Evolutionary conservation across 2,888 invertebrate species (phyloP).

Genomic region (Zele albiditarsus): DNA sequence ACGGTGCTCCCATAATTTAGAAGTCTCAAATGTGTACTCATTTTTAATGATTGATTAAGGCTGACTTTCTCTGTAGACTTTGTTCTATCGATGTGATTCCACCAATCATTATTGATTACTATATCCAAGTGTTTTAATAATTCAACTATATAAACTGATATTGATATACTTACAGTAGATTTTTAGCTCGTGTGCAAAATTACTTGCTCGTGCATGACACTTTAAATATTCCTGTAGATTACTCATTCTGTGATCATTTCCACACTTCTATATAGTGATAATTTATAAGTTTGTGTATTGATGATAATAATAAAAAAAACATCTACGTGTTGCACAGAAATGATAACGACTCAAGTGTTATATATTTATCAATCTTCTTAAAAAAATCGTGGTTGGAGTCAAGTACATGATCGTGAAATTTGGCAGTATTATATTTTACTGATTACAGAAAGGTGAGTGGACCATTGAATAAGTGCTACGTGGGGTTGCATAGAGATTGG

Average conservation of each 20-base stretch:
- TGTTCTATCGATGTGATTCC: constrained; percentile 23
- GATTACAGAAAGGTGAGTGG: too few species aligned
- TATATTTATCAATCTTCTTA: too few species aligned
- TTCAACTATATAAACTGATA: constrained; percentile 2
- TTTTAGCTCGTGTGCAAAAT: neutral
- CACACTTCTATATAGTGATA: constrained; percentile 60
- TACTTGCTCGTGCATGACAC: constrained; percentile 13
- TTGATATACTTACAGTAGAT: neutral
- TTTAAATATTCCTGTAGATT: constrained; percentile 54
- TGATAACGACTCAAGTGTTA: neutral
- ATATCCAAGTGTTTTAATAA: constrained; percentile 15
- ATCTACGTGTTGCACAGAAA: constrained; percentile 11
- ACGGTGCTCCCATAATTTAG: neutral
- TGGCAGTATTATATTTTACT: too few species aligned
- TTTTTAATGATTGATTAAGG: constrained; percentile 56
- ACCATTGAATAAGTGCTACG: too few species aligned
- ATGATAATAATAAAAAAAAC: constrained; percentile 50
- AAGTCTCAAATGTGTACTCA: constrained; percentile 47
- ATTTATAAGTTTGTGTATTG: constrained; percentile 67
- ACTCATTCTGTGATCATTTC: constrained; percentile 61
- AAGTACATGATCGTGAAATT: too few species aligned
- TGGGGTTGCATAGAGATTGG: too few species aligned
- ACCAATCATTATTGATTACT: neutral
- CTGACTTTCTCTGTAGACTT: constrained; percentile 56
- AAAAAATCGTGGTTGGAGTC: too few species aligned